phyloP scores from a whole-genome alignment of 1,140 invertebrate genomes.

The Papilio xuthus region DNA sequence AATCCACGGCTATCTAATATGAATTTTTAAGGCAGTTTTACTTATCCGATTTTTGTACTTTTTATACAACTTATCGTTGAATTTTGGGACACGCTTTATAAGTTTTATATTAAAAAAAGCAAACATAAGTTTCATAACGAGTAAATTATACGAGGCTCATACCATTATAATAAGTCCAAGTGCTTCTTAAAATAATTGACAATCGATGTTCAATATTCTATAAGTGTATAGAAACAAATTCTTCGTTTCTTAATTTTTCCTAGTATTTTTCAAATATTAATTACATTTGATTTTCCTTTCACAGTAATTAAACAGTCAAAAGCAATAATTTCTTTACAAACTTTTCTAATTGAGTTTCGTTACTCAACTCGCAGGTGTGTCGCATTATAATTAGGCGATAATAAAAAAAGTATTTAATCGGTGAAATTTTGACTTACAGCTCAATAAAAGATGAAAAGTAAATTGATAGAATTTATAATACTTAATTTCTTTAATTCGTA shows the following conservation, averaged over 20 bases:
- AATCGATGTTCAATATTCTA: background rate
- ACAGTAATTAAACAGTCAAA: background rate
- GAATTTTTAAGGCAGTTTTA: background rate
- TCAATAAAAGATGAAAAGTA: background rate
- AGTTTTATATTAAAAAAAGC: no score
- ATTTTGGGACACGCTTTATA: no score
- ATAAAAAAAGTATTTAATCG: constrained; percentile 3
- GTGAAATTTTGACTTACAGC: background rate
- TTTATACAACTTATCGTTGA: no score
- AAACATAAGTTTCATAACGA: background rate
- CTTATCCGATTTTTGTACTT: background rate
- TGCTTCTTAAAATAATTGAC: background rate
- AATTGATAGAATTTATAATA: background rate
- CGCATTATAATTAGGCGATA: background rate
- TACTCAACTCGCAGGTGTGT: background rate
- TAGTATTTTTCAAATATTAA: background rate
- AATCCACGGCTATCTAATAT: background rate
- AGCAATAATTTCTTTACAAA: background rate
- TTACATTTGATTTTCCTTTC: background rate
- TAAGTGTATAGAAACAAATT: background rate
- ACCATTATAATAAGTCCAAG: background rate
- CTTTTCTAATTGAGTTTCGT: constrained; percentile 4
- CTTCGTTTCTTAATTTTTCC: background rate
- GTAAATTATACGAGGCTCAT: background rate
- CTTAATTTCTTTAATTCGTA: background rate